Conservation (phyloP, 2,113 vertebrate species). For the Aptenodytes patagonicus region DNA sequence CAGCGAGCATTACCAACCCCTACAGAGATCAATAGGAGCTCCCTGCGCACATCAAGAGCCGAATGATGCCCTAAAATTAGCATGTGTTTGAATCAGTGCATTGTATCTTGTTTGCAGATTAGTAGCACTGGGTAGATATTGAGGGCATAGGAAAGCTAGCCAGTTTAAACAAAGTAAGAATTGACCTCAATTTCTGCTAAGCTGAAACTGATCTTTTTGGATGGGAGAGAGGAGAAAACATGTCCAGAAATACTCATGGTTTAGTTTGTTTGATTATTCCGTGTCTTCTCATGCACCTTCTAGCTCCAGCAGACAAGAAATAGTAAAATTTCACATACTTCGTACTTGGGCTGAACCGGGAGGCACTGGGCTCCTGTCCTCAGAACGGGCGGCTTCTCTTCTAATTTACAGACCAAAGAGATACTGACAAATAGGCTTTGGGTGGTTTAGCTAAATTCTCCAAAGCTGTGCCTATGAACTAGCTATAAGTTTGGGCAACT, state of each 20-base stretch:
- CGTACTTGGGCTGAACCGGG: fast-evolving
- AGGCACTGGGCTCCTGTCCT: not conserved
- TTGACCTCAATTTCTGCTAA: constrained; percentile 34
- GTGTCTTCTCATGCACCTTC: not conserved
- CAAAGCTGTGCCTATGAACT: not conserved
- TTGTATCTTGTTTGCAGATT: constrained; percentile 61
- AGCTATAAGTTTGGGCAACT: not conserved
- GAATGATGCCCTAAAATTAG: constrained; percentile 56
- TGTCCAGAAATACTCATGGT: not conserved
- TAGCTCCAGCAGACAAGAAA: not conserved
- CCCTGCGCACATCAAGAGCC: constrained; percentile 43
- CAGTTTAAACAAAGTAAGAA: constrained; percentile 48
- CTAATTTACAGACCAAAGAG: not conserved
- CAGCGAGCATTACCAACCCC: not conserved
- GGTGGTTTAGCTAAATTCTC: constrained; percentile 4
- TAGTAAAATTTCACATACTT: not conserved
- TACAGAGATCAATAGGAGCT: constrained; percentile 48
- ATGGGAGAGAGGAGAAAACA: not conserved
- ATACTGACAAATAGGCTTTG: constrained; percentile 1
- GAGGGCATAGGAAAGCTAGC: constrained; percentile 4
- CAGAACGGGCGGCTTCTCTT: not conserved
- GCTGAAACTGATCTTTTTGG: not conserved
- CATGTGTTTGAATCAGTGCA: constrained; percentile 39
- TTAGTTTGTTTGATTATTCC: not conserved
- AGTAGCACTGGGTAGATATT: constrained; percentile 28